Evolutionary conservation across 1,140 invertebrate genomes (phyloP), one percentile per base, ranked within the genome.

Genomic region (Eumaeus atala): DNA sequence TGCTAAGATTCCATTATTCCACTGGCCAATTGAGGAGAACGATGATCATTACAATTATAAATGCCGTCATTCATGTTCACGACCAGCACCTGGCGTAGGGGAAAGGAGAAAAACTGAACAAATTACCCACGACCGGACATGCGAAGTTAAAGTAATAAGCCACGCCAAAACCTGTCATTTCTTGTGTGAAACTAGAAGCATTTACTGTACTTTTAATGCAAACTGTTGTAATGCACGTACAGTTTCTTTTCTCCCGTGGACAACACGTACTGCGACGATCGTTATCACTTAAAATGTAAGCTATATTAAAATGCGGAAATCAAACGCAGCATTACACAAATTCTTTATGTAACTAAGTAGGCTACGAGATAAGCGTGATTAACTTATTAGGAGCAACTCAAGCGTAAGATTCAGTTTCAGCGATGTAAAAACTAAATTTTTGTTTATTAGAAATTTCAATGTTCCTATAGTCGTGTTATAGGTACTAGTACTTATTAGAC

Each of bases 51-150:
- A 44, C 16, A 18, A 44, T 44, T 44, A 44, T 44, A 44, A 44
- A 44, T 16, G 40, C 40, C 7, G 17, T 44, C 3, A 21, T 21
- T 35, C 21, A 37, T 40, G 37, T 18, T 9, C 37, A 14, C 50
- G 37, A 28, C n/a, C 33, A 47, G 12, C 51, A 47, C 28, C 51
- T 44, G 40, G 51, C 44, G 38, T 47, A 44, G 21, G 33, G 16
- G 47, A 47, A 40, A 28, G 12, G 28, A 54, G 51, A 54, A 54
- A 54, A 54, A 54, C 21, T 33, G 40, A 42, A 57, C 56, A 64
- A 74, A 78, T 78, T 72, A 73, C 57, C 66, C 17, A 63, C 53
- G 65, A 73, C 58, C 69, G 64, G 70, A 66, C 66, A 54, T 64
- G 60, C 64, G 69, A 54, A 70, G 59, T 67, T 71, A 69, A 67